These are phyloP conservation scores for Lutraria lutraria DNA, from an alignment of 2,888 invertebrate genomes.

Conservation along the genomic window DNA sequence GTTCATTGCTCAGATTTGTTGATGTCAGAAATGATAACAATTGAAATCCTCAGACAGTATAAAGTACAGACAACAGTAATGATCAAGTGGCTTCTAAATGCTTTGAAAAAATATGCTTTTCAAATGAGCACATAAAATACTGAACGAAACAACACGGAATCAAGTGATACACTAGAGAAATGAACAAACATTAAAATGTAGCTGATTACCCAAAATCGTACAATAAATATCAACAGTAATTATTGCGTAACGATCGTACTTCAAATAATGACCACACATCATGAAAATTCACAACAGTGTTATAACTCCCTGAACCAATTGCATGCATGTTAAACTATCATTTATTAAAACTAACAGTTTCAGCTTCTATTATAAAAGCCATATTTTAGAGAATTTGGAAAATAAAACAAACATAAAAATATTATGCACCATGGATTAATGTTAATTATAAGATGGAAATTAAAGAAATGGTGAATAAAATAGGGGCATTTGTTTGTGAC, in stretches of 20 bases:
- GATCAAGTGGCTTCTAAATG: too few relatives aligned
- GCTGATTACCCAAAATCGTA: background rate
- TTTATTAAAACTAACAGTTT: background rate
- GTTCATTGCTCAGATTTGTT: too few relatives aligned
- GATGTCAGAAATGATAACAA: too few relatives aligned
- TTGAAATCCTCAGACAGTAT: too few relatives aligned
- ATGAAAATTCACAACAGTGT: background rate
- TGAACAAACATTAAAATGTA: background rate
- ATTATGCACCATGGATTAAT: too few relatives aligned
- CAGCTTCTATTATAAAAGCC: background rate
- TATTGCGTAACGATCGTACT: background rate
- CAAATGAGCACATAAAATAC: background rate
- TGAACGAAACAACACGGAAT: background rate
- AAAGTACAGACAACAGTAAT: too few relatives aligned
- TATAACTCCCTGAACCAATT: slow-evolving; percentile 16
- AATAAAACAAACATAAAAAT: slow-evolving; percentile 1
- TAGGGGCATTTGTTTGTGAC: too few relatives aligned
- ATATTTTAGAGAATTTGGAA: background rate
- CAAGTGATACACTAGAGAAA: background rate
- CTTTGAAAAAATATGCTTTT: background rate
- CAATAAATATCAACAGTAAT: background rate
- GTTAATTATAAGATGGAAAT: too few relatives aligned
- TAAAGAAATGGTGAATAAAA: too few relatives aligned
- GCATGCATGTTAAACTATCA: slow-evolving; percentile 4
- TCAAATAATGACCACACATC: slow-evolving; percentile 6